These are phyloP conservation scores for Hyles euphorbiae DNA, from an alignment of 1,140 invertebrate genomes.

Conservation along the genomic window DNA sequence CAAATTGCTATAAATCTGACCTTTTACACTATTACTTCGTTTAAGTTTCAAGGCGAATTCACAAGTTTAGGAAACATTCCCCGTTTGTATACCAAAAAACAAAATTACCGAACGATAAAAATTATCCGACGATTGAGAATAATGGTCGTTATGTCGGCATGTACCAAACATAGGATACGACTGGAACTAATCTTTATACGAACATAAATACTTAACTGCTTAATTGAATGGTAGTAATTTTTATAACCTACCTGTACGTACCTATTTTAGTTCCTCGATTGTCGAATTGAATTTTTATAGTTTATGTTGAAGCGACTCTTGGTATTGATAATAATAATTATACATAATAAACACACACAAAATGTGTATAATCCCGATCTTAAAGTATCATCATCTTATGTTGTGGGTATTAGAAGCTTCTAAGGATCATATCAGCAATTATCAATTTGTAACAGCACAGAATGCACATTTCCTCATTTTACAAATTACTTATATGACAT, in stretches of 20 bases:
- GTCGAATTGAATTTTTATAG: neutral
- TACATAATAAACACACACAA: no score
- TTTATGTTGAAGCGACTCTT: no score
- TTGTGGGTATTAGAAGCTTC: no score
- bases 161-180: constrained; percentile 22
- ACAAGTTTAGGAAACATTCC: constrained; percentile 40
- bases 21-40: constrained; percentile 5
- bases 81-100: constrained; percentile 22
- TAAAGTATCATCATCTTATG: no score
- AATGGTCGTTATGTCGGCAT: constrained; percentile 23
- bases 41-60: constrained; percentile 36
- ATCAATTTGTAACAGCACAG: no score
- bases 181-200: constrained; percentile 31
- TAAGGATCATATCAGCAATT: no score
- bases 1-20: constrained; percentile 10
- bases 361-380: no score
- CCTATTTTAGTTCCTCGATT: neutral
- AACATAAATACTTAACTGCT: constrained; percentile 17
- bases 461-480: no score
- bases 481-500: no score
- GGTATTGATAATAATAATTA: no score
- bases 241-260: neutral
- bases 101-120: constrained; percentile 30
- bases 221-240: constrained; percentile 57
- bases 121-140: constrained; percentile 29